Base-by-base conservation (phyloP, 2,113 vertebrate genomes). In the Tiliqua scincoides region DNA sequence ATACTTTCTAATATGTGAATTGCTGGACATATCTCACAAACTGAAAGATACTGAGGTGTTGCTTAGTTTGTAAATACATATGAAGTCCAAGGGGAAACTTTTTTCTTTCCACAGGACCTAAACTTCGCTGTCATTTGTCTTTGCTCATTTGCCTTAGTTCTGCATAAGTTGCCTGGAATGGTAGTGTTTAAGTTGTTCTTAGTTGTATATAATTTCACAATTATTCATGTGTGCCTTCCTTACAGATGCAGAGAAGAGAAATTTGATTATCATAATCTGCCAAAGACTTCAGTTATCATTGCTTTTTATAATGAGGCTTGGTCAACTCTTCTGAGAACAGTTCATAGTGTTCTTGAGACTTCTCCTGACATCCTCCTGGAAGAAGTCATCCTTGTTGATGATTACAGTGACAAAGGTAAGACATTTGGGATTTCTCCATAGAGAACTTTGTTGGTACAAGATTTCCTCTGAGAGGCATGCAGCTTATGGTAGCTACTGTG, bases 221-320 rank as follows among this genome's bases (percentile, higher is more conserved):
- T 6, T 57, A 23, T n/a, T 92, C 30, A 88, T 62, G 12, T 4
- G 59, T 59, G 52, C 4, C 3, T 92, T n/a, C 7, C 74, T 93
- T 94, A 83, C 94, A 99, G 99, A 71, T 99, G 99, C 94, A 97
- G 79, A 94, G 95, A 98, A 73, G 94, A 98, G 90, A 97, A 96
- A 85, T 99, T 98, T 2, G 94, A 99, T 94, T 99, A 99, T 92
- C 91, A 92, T 1, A 96, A 80, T 1, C 89, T 99, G 90, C 99
- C 98, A 0, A 97, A 96, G 4, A 99, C 99, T 1, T 99, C 99
- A 0, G 97, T 99, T 88, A 90, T 99, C 83, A 99, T 99, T 80
- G 97, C 99, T 6, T 99, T 99, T 96, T 99, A 99, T 96, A 99
- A 99, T 5, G 99, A 99, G 93, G 99, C 98, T 88, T 99, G 98